Percentiles rank a stretch among this genome's conserved stretches.
Conservation (phyloP, 2,113 vertebrate species). For the Myocastor coypus region DNA sequence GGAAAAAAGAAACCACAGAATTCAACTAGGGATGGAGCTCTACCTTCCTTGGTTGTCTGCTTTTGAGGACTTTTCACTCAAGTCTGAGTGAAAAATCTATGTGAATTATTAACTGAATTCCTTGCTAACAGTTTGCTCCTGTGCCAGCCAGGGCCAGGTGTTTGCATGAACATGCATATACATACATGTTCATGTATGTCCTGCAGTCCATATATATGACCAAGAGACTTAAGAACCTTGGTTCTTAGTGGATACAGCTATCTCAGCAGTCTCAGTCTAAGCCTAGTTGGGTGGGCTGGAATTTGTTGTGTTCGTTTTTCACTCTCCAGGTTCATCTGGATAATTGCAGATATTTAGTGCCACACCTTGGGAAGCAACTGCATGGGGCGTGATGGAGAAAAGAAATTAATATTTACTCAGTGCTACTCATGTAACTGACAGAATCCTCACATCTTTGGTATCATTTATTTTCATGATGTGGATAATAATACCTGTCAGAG, state of each 20-base stretch:
- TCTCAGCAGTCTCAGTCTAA: background rate
- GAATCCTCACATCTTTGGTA: background rate
- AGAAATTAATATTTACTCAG: background rate
- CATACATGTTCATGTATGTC: background rate
- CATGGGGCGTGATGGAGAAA: background rate
- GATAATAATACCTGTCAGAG: constrained; percentile 18
- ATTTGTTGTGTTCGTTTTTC: background rate
- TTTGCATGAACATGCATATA: too few relatives aligned
- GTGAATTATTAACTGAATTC: constrained; percentile 8
- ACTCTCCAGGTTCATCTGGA: constrained; percentile 14
- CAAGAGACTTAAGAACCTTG: background rate
- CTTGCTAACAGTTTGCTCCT: background rate
- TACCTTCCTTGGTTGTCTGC: background rate
- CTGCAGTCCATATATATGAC: background rate
- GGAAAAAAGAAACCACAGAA: background rate
- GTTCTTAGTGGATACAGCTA: background rate
- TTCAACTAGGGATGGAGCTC: background rate
- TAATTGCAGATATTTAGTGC: constrained; percentile 43
- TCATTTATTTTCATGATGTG: background rate
- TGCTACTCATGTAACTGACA: background rate
- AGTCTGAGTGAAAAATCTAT: background rate
- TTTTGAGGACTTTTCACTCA: constrained; percentile 4
- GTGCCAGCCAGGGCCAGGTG: background rate
- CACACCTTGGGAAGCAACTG: background rate
- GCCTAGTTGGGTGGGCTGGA: background rate